These are phyloP conservation scores for Diadegma fenestrale DNA, from an alignment of 2,888 invertebrate species.

Conservation along the genomic window DNA sequence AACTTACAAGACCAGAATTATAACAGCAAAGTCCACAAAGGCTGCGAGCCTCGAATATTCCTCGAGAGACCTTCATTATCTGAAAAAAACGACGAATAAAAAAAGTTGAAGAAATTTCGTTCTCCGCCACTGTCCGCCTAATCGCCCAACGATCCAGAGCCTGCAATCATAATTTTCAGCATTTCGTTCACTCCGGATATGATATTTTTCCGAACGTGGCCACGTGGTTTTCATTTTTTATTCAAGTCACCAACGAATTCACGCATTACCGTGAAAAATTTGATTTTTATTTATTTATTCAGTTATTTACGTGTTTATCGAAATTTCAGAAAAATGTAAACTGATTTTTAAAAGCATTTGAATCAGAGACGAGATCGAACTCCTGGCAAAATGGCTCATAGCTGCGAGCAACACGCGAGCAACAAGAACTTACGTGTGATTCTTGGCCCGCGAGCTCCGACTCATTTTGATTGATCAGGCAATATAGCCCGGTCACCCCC, in stretches of 20 bases:
- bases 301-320: background rate
- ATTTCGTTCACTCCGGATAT: slow-evolving; percentile 19
- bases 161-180: slow-evolving; percentile 40
- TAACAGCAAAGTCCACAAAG: slow-evolving; percentile 34
- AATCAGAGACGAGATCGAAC: background rate
- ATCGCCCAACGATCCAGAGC: slow-evolving; percentile 18
- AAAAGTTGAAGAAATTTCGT: slow-evolving; percentile 15
- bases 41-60: slow-evolving; percentile 45
- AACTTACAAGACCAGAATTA: slow-evolving; percentile 35
- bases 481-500: slow-evolving; percentile 83
- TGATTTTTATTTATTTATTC: background rate
- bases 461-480: slow-evolving; percentile 84
- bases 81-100: background rate
- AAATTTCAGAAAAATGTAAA: background rate
- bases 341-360: background rate
- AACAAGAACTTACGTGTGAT: slow-evolving; percentile 35
- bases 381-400: slow-evolving; percentile 7
- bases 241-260: background rate
- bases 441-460: slow-evolving; percentile 66
- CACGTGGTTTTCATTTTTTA: background rate
- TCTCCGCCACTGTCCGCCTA: slow-evolving; percentile 48
- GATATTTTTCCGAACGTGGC: background rate
- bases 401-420: too few species aligned
- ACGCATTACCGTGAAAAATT: background rate
- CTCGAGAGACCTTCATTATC: slow-evolving; percentile 31